Percentiles rank a stretch among this genome's conserved stretches.
Evolutionary conservation across 2,888 invertebrate genomes (phyloP).

Genomic region (Cyrtodaria siliqua): DNA sequence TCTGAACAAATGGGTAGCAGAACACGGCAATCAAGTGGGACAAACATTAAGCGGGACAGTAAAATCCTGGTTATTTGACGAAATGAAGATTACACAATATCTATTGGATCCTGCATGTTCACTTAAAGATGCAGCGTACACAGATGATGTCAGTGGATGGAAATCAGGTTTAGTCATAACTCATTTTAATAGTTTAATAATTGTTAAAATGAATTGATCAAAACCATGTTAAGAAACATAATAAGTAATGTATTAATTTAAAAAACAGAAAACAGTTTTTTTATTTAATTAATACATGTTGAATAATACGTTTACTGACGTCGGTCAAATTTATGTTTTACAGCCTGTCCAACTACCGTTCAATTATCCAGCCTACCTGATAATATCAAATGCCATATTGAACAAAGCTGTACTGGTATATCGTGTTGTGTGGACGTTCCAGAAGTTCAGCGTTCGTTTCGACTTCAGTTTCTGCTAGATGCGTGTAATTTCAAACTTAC

Average conservation of each 20-base stretch:
- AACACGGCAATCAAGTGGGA: constrained; percentile 8
- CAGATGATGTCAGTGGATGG: constrained; percentile 34
- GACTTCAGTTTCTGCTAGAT: constrained; percentile 34
- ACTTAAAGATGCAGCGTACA: constrained; percentile 3
- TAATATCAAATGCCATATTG: constrained; percentile 42
- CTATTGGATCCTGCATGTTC: constrained; percentile 43
- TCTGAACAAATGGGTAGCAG: constrained; percentile 16
- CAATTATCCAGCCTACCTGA: constrained; percentile 2
- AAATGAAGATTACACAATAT: constrained; percentile 50
- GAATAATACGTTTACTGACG: too few species aligned
- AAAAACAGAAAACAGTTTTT: too few species aligned
- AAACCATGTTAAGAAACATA: too few species aligned
- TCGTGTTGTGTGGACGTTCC: constrained; percentile 42
- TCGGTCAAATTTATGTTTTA: too few species aligned
- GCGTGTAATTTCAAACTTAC: constrained; percentile 28
- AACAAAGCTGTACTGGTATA: constrained; percentile 62
- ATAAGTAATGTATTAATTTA: too few species aligned
- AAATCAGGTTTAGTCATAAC: constrained; percentile 37
- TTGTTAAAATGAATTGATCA: too few species aligned
- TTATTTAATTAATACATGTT: too few species aligned
- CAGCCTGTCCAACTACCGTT: constrained; percentile 5
- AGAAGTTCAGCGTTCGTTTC: constrained; percentile 25
- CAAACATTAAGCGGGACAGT: constrained; percentile 7
- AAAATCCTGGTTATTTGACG: constrained; percentile 40
- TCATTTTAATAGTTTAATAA: too few species aligned